Conservation (phyloP, 1,140 invertebrate species). For the Eumeta japonica region DNA sequence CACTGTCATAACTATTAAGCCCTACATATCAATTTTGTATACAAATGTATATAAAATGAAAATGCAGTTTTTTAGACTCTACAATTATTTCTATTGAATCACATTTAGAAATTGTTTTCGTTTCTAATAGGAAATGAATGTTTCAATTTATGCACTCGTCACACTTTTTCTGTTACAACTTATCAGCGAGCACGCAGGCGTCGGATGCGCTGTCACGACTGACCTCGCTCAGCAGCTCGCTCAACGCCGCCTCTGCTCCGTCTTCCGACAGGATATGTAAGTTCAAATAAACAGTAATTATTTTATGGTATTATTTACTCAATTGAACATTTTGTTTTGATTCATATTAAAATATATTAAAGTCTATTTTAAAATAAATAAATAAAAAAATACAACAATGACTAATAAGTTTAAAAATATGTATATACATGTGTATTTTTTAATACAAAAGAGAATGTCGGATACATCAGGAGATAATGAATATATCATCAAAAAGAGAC, state of each 20-base stretch:
- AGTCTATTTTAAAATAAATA: too few relatives aligned
- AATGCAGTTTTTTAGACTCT: neutral
- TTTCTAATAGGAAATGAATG: neutral
- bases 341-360: too few relatives aligned
- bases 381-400: too few relatives aligned
- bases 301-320: too few relatives aligned
- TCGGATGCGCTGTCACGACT: constrained; percentile 43
- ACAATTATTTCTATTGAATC: neutral
- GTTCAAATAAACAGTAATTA: constrained; percentile 15
- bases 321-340: too few relatives aligned
- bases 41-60: neutral
- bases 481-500: too few relatives aligned
- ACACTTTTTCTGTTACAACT: constrained; percentile 14
- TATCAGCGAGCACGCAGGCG: constrained; percentile 39
- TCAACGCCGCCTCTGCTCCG: constrained; percentile 24
- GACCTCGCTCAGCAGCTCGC: constrained; percentile 44
- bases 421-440: too few relatives aligned
- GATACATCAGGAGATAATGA: too few relatives aligned
- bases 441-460: too few relatives aligned
- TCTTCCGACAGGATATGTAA: constrained; percentile 47
- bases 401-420: too few relatives aligned
- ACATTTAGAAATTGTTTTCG: neutral
- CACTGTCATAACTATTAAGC: too few relatives aligned
- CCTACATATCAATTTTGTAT: neutral
- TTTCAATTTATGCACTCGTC: neutral